phyloP scores from a whole-genome alignment of 1,140 invertebrate species.

The Mercenaria mercenaria region DNA sequence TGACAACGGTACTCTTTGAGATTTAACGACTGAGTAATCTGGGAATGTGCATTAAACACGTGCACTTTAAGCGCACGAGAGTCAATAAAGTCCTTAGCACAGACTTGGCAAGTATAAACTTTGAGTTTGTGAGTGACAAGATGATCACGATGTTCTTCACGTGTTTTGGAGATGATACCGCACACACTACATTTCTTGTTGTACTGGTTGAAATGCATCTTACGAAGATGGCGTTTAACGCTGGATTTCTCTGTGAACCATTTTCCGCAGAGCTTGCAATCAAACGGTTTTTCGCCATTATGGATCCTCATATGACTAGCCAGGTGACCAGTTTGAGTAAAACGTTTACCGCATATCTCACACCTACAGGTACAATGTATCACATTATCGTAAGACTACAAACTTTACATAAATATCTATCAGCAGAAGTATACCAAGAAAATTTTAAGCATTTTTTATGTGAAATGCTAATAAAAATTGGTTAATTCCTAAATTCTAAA shows the following conservation, averaged over 20 bases:
- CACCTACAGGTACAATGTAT: slow-evolving; percentile 86
- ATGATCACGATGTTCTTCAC: slow-evolving; percentile 59
- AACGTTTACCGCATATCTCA: slow-evolving; percentile 95
- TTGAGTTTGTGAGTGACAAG: slow-evolving; percentile 47
- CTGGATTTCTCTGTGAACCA: slow-evolving; percentile 84
- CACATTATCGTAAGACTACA: too few species aligned
- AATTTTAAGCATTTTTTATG: too few species aligned
- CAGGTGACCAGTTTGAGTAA: slow-evolving; percentile 95
- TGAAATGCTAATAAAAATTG: too few species aligned
- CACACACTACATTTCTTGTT: slow-evolving; percentile 64
- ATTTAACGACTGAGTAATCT: slow-evolving; percentile 44
- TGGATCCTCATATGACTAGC: slow-evolving; percentile 94
- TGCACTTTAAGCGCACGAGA: slow-evolving; percentile 58
- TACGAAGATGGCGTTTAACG: slow-evolving; percentile 61
- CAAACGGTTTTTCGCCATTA: slow-evolving; percentile 69
- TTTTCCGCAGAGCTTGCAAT: slow-evolving; percentile 92
- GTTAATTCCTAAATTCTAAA: too few species aligned
- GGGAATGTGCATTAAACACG: slow-evolving; percentile 60
- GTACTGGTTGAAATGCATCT: slow-evolving; percentile 66
- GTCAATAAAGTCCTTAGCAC: slow-evolving; percentile 61
- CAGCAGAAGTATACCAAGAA: too few species aligned
- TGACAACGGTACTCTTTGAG: slow-evolving; percentile 49
- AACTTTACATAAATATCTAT: too few species aligned
- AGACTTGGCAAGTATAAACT: slow-evolving; percentile 62
- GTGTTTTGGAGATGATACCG: slow-evolving; percentile 59